phyloP scores from a whole-genome alignment of 2,797 vertebrate species.

The Antennarius maculatus region DNA sequence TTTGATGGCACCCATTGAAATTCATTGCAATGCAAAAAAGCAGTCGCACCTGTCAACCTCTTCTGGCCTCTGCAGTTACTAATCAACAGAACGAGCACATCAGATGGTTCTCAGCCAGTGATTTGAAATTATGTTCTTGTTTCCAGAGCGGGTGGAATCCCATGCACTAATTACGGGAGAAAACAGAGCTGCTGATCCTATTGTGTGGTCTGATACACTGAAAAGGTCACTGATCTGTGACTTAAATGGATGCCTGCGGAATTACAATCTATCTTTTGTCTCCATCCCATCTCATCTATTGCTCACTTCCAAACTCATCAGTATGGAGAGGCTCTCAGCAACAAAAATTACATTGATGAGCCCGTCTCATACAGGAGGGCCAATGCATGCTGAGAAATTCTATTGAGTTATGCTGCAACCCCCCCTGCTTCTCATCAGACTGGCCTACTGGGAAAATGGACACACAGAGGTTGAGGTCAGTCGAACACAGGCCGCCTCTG shows the following conservation, averaged over 20 bases:
- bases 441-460: conserved; percentile 44
- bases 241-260: conserved; percentile 46
- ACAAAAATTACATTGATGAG: conserved; percentile 49
- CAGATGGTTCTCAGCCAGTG: conserved; percentile 23
- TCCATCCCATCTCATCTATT: conserved; percentile 42
- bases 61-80: conserved; percentile 30
- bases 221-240: conserved; percentile 62
- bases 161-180: conserved; percentile 36
- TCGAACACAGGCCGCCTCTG: conserved; percentile 18
- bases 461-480: conserved; percentile 40
- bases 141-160: conserved; percentile 48
- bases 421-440: conserved; percentile 20
- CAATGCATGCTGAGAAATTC: conserved; percentile 30
- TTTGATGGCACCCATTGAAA: conserved; percentile 19
- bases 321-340: conserved; percentile 34
- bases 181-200: conserved; percentile 41
- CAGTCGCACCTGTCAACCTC: conserved; percentile 25
- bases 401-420: conserved; percentile 42
- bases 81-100: conserved; percentile 31
- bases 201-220: conserved; percentile 40
- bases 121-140: conserved; percentile 26
- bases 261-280: conserved; percentile 63
- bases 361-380: conserved; percentile 14
- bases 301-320: conserved; percentile 49
- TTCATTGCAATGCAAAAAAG: conserved; percentile 16